phyloP scores from a whole-genome alignment of 2,888 invertebrate genomes.

The Eugnorisma glareosa region DNA sequence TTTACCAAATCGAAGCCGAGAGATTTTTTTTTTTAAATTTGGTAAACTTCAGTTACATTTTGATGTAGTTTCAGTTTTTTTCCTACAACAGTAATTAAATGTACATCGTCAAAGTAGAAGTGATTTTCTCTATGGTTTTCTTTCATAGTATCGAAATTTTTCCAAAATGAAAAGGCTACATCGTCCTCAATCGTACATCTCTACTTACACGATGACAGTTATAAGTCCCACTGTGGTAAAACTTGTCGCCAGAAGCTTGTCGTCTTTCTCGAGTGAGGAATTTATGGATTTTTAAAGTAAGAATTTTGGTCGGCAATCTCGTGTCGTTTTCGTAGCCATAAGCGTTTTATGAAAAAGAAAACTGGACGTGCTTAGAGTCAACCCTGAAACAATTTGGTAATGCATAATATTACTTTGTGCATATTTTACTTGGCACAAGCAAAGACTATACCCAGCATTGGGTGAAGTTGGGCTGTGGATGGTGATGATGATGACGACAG shows the following conservation, averaged over 20 bases:
- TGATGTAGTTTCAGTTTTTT: background rate
- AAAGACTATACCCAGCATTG: too few relatives aligned
- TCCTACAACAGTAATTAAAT: background rate
- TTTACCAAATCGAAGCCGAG: background rate
- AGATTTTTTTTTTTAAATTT: background rate
- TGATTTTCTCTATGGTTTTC: background rate
- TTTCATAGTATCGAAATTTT: background rate
- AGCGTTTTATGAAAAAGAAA: too few relatives aligned
- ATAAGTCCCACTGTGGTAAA: slow-evolving; percentile 10
- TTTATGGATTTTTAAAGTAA: slow-evolving; percentile 18
- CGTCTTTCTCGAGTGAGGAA: slow-evolving; percentile 2
- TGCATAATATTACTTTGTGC: too few relatives aligned
- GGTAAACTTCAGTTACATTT: background rate
- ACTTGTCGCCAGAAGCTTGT: slow-evolving; percentile 2
- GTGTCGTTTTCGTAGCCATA: background rate
- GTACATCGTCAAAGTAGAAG: background rate
- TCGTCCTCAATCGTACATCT: background rate
- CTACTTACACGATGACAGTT: slow-evolving; percentile 5
- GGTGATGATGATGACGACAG: too few relatives aligned
- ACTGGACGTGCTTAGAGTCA: too few relatives aligned
- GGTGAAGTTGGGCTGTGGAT: too few relatives aligned
- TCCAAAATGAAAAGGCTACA: background rate
- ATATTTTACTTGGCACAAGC: too few relatives aligned
- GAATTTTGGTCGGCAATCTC: background rate
- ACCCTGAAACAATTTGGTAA: background rate